Conservation (phyloP, 1,140 invertebrate genomes). For the Heliconius himera region DNA sequence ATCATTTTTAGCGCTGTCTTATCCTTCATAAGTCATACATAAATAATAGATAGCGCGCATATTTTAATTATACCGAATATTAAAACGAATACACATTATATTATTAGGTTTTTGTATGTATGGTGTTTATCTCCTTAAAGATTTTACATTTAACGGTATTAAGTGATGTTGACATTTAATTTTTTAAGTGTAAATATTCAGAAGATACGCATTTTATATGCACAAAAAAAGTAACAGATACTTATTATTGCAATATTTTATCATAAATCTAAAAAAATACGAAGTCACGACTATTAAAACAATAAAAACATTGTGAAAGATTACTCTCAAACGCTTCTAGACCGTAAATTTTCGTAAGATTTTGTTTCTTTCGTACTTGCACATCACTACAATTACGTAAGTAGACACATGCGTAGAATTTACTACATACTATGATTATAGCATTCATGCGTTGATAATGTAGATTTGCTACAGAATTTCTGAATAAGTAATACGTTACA, state of each 20-base stretch:
- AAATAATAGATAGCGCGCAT: not conserved
- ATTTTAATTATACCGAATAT: not conserved
- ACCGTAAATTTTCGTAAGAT: constrained; percentile 57
- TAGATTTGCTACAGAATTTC: not conserved
- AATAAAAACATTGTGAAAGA: constrained; percentile 55
- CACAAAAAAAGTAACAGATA: not conserved
- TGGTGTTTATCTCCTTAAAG: no score
- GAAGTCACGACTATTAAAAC: constrained; percentile 22
- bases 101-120: no score
- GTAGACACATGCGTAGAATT: not conserved
- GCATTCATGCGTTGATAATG: not conserved
- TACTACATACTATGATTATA: not conserved
- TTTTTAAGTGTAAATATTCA: no score
- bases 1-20: constrained; percentile 54
- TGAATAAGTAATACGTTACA: not conserved
- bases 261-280: not conserved
- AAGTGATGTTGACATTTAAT: no score
- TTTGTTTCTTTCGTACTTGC: constrained; percentile 19
- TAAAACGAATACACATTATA: no score
- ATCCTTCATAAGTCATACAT: not conserved
- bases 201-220: not conserved
- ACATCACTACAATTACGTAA: constrained; percentile 15
- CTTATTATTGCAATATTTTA: not conserved
- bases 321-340: constrained; percentile 63
- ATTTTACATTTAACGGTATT: no score